These are phyloP conservation scores for Mus pahari DNA, from an alignment of 2,113 vertebrate species.

Conservation along the genomic window DNA sequence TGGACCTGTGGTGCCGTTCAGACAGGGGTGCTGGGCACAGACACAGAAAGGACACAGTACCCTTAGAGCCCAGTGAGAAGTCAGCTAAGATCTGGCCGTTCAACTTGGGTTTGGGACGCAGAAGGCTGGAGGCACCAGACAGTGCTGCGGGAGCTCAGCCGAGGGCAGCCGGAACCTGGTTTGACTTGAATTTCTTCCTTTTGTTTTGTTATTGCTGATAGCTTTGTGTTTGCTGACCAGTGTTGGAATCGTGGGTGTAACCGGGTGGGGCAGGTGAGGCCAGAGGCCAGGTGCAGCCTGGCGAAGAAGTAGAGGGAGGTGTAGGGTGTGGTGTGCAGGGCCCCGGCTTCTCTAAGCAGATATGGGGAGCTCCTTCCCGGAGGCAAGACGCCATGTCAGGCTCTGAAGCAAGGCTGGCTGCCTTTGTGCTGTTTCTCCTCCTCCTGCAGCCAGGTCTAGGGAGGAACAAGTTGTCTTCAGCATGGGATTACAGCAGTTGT, in stretches of 20 bases:
- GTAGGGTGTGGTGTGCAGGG: constrained; percentile 4
- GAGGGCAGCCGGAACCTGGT: background rate
- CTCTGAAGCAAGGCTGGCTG: background rate
- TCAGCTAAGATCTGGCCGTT: background rate
- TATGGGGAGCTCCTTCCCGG: background rate
- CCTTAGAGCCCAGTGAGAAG: background rate
- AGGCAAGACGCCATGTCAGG: background rate
- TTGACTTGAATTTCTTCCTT: constrained; percentile 43
- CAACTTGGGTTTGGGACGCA: background rate
- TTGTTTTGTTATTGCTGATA: constrained; percentile 62
- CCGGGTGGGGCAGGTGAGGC: constrained; percentile 65
- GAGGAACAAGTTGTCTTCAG: background rate
- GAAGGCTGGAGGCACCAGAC: background rate
- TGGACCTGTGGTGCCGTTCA: background rate
- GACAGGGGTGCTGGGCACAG: background rate
- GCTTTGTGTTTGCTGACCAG: constrained; percentile 60
- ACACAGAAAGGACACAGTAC: background rate
- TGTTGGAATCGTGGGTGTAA: constrained; percentile 65
- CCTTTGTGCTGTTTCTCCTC: fast-evolving
- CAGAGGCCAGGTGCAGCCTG: constrained; percentile 71
- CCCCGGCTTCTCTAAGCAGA: background rate
- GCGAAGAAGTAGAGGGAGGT: background rate
- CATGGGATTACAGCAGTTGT: fast-evolving
- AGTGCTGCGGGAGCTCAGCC: background rate
- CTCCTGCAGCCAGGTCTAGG: too few species aligned